phyloP scores from a whole-genome alignment of 2,113 vertebrate genomes.

The Psettodes erumei region DNA sequence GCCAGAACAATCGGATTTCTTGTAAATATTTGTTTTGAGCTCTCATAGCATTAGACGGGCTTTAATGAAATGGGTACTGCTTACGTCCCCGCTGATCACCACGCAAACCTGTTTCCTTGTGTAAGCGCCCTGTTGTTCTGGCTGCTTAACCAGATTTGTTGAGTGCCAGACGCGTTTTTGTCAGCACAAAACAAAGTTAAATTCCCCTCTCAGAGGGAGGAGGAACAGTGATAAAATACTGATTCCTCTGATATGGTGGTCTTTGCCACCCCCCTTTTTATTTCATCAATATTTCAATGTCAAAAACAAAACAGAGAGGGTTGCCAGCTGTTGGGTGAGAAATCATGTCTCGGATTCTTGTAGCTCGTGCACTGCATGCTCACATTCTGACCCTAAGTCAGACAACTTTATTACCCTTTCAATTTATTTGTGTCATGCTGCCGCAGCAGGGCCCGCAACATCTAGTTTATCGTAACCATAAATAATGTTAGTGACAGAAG shows the following conservation, averaged over 20 bases:
- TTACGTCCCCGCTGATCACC: slow-evolving; percentile 48
- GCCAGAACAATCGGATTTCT: not conserved
- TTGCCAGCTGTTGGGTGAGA: slow-evolving; percentile 46
- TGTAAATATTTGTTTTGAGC: slow-evolving; percentile 14
- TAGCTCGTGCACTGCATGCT: slow-evolving; percentile 21
- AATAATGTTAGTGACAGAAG: slow-evolving; percentile 71
- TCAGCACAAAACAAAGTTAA: slow-evolving; percentile 67
- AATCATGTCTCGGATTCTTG: slow-evolving; percentile 24
- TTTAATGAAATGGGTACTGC: slow-evolving; percentile 56
- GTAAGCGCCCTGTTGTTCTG: slow-evolving; percentile 44
- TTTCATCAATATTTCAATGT: slow-evolving; percentile 68
- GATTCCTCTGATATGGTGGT: slow-evolving; percentile 41
- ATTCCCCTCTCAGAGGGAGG: slow-evolving; percentile 48
- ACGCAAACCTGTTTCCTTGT: slow-evolving; percentile 49
- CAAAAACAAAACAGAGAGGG: slow-evolving; percentile 23
- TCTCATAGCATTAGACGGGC: slow-evolving; percentile 55
- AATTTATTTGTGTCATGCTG: slow-evolving; percentile 70
- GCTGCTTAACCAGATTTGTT: slow-evolving; percentile 64
- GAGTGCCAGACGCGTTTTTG: slow-evolving; percentile 57
- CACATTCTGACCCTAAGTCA: slow-evolving; percentile 48
- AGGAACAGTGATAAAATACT: slow-evolving; percentile 44
- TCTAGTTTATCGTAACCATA: slow-evolving; percentile 76
- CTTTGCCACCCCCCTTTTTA: slow-evolving; percentile 45
- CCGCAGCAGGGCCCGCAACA: slow-evolving; percentile 47
- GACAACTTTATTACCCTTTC: slow-evolving; percentile 68